Base-by-base conservation (phyloP, 2,888 invertebrate species). In the Dasysyrphus albostriatus region DNA sequence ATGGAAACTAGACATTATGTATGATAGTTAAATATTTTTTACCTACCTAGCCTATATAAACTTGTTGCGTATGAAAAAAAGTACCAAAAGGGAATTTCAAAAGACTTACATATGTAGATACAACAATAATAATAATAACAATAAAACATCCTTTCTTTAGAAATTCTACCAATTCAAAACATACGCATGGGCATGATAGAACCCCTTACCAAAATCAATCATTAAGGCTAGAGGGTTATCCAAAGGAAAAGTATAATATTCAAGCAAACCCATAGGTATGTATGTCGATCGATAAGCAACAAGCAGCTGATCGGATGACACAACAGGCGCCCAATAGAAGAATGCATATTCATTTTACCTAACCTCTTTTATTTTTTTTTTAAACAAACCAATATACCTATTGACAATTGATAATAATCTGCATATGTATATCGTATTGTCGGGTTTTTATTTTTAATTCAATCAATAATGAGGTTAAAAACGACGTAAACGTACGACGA, bases 391-490 rank as follows among this genome's bases (percentile, higher is more conserved):
- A 24, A 24, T 24, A 24, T n/a, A n/a, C n/a, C n/a, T n/a, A n/a
- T n/a, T n/a, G n/a, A n/a, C n/a, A 24, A 16, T 19, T 19, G 47
- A 47, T 47, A 47, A 44, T 51, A 32, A 56, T 59, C 32, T 58
- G 19, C 10, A 9, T 34, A 10, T 5, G 37, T 29, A 65, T 29
- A n/a, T 65, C 32, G 14, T 10, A 32, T 65, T 37, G 14, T 47
- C 14, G 49, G 34, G n/a, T 16, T 54, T 54, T 69, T 39, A 39
- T 16, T 54, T 54, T 69, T 39, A 39, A 69, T 54, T n/a, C n/a
- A n/a, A 51, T 24, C 9, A 39, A 69, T 69, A 69, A 69, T 51
- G 69, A 69, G 69, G 69, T 69, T 69, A 69, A 54, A 69, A 14
- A 51, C 69, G 67, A 69, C 51, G 34, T 47, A 65, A 65, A 5